A percentile compares a stretch with the other conserved stretches of the same genome.
phyloP scores from a whole-genome alignment of 2,113 vertebrate genomes.

The Rhinopithecus roxellana region DNA sequence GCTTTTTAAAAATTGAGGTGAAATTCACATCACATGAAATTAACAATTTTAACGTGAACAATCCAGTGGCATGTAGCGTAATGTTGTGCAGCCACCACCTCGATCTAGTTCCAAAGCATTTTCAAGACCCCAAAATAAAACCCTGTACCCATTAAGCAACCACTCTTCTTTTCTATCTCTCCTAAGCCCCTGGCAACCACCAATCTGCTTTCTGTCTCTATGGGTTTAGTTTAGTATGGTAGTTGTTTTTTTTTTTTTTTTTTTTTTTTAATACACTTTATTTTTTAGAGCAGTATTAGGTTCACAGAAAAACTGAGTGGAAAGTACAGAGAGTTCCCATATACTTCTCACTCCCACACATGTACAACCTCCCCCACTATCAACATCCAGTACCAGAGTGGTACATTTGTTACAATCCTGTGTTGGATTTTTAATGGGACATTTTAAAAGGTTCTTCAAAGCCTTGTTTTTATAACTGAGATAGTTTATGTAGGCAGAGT shows the following conservation, averaged over 20 bases:
- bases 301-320: background rate
- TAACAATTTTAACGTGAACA: background rate
- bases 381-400: background rate
- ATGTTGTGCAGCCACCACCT: background rate
- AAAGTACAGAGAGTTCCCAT: slow-evolving; percentile 20
- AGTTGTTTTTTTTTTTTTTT: background rate
- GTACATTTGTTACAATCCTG: background rate
- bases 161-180: background rate
- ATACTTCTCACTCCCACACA: background rate
- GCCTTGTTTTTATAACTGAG: slow-evolving; percentile 45
- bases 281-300: slow-evolving; percentile 18
- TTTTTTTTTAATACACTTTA: background rate
- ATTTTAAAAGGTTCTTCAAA: slow-evolving; percentile 45
- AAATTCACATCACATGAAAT: slow-evolving; percentile 5
- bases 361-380: background rate
- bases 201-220: background rate
- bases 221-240: background rate
- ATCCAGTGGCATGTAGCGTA: background rate
- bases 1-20: background rate
- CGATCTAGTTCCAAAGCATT: background rate
- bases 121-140: background rate
- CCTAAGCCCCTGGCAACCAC: background rate
- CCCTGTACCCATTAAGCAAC: background rate
- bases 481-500: slow-evolving; percentile 11
- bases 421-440: slow-evolving; percentile 27